Evolutionary conservation across 2,888 invertebrate genomes (phyloP), one percentile per base, ranked within the genome.

Genomic region (Melanotus villosus): DNA sequence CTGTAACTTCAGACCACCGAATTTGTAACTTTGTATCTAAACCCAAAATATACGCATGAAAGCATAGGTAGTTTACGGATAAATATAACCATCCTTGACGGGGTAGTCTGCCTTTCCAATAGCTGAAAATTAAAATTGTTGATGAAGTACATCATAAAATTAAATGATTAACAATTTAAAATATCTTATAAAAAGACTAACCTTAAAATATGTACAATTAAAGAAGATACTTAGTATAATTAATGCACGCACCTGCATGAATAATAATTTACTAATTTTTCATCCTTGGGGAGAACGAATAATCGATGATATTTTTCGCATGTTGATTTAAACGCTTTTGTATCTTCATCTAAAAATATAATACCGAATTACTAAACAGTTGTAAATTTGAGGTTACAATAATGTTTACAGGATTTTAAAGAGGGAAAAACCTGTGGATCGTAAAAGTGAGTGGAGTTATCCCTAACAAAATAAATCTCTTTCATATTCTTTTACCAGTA

Each of bases 41-140:
- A 6, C 98, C 97, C 85, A 99, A 89, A 80, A 99, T 92, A 81
- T 95, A 97, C 0, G 98, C 95, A 84, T 98, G 94, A 86, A 99
- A 99, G 82, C 97, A 97, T 83, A 98, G 89, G 84, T 97, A 96
- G 83, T 97, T 96, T 32, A 99, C 92, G 16, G 98, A 97, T n/a
- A 99, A 89, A 82, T 98, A 99, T 82, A 99, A 88, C 92, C 97
- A 96, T 30, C 99, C 99, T 86, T 98, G 98, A n/a, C 95, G 88
- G 0, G 98, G 98, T 76, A 99, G 88, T 83, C 92, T 92, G 32
- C 95, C 93, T 85, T 96, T 97, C 92, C 96, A 95, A 81, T 95
- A 97, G 81, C 98, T 98, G 38, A 38, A 68, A 45, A 5, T 26
- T 26, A 7, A n/a, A n/a, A n/a, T n/a, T n/a, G n/a, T n/a, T n/a